Evolutionary conservation across 2,113 vertebrate genomes (phyloP).

Genomic region (Ornithorhynchus anatinus): DNA sequence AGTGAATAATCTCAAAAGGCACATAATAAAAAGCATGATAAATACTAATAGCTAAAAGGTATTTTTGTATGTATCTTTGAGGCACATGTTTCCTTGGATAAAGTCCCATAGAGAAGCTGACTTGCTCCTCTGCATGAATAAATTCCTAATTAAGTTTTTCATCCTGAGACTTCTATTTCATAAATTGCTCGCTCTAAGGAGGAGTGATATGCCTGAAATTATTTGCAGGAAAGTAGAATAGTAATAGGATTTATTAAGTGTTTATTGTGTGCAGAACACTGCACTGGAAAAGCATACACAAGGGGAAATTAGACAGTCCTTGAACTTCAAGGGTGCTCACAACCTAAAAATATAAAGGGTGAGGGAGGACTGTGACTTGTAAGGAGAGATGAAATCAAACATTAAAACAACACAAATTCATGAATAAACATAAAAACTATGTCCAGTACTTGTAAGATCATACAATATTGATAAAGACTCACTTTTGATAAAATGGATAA

Average conservation of each 20-base stretch:
- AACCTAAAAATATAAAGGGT: no score
- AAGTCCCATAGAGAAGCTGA: conserved; percentile 36
- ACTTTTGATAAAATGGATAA: conserved; percentile 1
- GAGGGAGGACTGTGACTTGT: no score
- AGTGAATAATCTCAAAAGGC: conserved; percentile 15
- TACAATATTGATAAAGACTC: neutral
- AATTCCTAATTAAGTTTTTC: conserved; percentile 48
- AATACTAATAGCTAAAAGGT: neutral
- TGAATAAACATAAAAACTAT: no score
- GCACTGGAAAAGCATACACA: no score
- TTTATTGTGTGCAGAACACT: no score
- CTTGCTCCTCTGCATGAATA: conserved; percentile 42
- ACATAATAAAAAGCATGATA: conserved; percentile 15
- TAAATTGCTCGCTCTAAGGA: conserved; percentile 1
- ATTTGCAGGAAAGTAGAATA: neutral
- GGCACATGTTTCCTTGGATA: conserved; percentile 21
- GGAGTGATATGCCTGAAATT: neutral
- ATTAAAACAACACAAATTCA: no score
- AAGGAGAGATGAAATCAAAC: no score
- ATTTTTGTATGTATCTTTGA: neutral
- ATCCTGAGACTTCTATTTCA: conserved; percentile 11
- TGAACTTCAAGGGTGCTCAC: no score
- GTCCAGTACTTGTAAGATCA: neutral
- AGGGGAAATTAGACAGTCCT: no score
- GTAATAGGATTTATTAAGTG: no score